Evolutionary conservation across 2,113 vertebrate genomes (phyloP).

Genomic region (Istiophorus platypterus): DNA sequence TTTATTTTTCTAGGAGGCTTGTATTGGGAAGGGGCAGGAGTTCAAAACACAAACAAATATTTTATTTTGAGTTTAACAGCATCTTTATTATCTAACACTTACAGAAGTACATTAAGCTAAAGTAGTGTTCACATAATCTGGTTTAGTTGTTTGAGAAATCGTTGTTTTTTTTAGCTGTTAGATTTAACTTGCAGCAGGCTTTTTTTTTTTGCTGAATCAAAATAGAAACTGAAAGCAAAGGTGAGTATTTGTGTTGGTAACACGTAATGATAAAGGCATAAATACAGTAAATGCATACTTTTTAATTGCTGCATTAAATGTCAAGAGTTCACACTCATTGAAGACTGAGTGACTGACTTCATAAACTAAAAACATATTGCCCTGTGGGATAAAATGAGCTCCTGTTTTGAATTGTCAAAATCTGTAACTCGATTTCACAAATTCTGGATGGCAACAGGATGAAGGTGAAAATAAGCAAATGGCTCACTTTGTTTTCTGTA

Average conservation of each 20-base stretch:
- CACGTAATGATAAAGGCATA: neutral
- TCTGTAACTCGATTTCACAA: too few relatives aligned
- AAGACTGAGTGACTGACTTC: neutral
- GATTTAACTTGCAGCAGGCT: neutral
- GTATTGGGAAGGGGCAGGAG: too few relatives aligned
- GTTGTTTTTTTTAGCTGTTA: neutral
- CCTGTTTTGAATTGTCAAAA: neutral
- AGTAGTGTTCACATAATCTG: neutral
- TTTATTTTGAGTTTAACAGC: too few relatives aligned
- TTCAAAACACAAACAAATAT: too few relatives aligned
- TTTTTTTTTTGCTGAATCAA: neutral
- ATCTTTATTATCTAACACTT: neutral
- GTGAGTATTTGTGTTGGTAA: neutral
- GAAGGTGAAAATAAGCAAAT: neutral
- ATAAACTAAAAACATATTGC: too few relatives aligned
- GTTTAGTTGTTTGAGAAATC: too few relatives aligned
- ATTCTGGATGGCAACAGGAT: too few relatives aligned
- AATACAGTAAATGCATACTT: too few relatives aligned
- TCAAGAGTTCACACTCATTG: too few relatives aligned
- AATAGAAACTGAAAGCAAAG: neutral
- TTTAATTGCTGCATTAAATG: too few relatives aligned
- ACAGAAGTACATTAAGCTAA: neutral
- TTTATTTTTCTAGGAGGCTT: neutral
- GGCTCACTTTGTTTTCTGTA: neutral
- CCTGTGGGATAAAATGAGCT: neutral